Evolutionary conservation across 2,113 vertebrate species (phyloP).

Genomic region (Ceratotherium simum): DNA sequence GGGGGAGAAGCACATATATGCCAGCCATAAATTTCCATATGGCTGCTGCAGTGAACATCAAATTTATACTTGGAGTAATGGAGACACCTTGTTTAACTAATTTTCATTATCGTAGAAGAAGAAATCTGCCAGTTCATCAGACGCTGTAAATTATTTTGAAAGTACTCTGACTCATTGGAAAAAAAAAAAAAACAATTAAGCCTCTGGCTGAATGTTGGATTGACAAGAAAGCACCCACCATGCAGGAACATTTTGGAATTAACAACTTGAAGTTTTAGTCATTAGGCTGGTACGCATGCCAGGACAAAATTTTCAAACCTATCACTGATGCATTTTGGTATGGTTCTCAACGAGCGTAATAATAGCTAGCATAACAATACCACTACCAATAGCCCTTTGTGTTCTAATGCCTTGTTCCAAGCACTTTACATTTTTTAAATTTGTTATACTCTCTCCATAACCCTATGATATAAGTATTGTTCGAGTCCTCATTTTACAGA

Average conservation of each 20-base stretch:
- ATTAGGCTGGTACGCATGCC: neutral
- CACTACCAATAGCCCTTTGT: neutral
- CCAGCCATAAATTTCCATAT: neutral
- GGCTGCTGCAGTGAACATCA: neutral
- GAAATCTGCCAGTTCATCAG: neutral
- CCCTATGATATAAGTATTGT: neutral
- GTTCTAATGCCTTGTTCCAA: neutral
- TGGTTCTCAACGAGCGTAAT: neutral
- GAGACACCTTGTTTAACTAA: neutral
- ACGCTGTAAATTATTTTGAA: neutral
- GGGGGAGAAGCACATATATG: neutral
- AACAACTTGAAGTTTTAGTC: neutral
- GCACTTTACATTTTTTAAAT: neutral
- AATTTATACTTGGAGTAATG: neutral
- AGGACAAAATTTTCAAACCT: neutral
- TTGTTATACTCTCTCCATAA: neutral
- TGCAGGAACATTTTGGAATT: neutral
- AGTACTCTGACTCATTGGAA: neutral
- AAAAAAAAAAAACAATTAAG: neutral
- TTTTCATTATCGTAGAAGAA: neutral
- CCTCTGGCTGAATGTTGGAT: neutral
- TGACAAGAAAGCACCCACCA: rapidly evolving
- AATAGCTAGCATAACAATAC: neutral
- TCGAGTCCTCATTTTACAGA: neutral
- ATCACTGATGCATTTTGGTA: neutral